Evolutionary conservation across 2,888 invertebrate genomes (phyloP), one percentile per base, ranked within the genome.

Genomic region (Lissocephala sabroskyi): DNA sequence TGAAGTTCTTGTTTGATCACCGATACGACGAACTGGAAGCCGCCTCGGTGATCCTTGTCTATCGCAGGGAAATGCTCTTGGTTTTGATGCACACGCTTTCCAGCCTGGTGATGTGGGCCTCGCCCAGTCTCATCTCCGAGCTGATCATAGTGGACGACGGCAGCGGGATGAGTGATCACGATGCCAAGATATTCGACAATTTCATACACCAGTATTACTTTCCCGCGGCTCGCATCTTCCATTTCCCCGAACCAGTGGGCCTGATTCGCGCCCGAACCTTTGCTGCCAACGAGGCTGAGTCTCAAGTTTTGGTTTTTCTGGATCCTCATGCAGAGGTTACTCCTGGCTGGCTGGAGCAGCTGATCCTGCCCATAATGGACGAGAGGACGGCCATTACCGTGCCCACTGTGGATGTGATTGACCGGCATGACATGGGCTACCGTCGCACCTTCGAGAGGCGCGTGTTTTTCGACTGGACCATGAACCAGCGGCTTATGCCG

Each of bases 401-500:
- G 79, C 97, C 97, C 4, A 96, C 94, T 81, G 97, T 98, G 54
- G 98, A 98, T 85, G 95, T 97, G 16, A 88, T 97, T 43, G 94
- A 95, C 0, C 85, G 88, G 84, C 95, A 95, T 73, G 94, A 92
- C 17, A 96, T 97, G 82, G 92, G 93, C 66, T 96, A 97, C 32
- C 49, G 2, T 5, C 9, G 9, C 3, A 18, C 16, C 16, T 13
- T 80, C 88, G 93, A 48, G 92, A 95, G 0, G 0, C 85, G 94
- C 10, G 93, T 97, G 0, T 95, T 95, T 7, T 98, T 98, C 84
- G 97, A 98, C 83, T 97, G 98, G 97, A 94, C 96, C 82, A 89
- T 98, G 32, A 49, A 58, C 17, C 96, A 62, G 96, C 97, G 85
- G 94, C 96, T 41, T 87, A 3, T 18, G n/a, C 43, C 75, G n/a